Evolutionary conservation across 2,797 vertebrate species (phyloP).

Genomic region (Lycodopsis pacificus): DNA sequence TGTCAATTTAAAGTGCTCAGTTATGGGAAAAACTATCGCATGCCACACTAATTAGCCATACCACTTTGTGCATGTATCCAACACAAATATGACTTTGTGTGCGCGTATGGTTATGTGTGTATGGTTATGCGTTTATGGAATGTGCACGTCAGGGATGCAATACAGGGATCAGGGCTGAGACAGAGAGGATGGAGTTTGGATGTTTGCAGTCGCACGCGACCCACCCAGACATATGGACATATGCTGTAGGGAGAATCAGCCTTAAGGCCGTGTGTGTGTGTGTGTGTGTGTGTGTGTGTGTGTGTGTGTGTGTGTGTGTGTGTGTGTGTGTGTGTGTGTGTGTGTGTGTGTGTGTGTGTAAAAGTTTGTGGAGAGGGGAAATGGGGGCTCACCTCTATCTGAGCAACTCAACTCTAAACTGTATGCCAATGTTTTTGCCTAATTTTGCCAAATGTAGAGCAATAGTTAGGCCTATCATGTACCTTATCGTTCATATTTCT

Average conservation of each 20-base stretch:
- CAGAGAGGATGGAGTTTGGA: conserved; percentile 50
- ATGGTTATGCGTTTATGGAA: conserved; percentile 22
- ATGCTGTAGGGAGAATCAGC: conserved; percentile 59
- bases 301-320: conserved; percentile 1
- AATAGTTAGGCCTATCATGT: neutral
- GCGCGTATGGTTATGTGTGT: neutral
- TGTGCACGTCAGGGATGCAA: conserved; percentile 14
- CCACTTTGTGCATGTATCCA: conserved; percentile 2
- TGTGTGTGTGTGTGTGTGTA: neutral
- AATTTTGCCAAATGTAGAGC: neutral
- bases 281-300: conserved; percentile 46
- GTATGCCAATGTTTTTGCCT: neutral
- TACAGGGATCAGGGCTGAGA: conserved; percentile 62
- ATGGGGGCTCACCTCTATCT: conserved; percentile 19
- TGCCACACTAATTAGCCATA: conserved; percentile 8
- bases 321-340: neutral
- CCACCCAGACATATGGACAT: conserved; percentile 70
- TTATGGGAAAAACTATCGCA: neutral
- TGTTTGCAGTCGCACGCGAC: conserved; percentile 64
- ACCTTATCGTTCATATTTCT: neutral
- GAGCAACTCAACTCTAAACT: conserved; percentile 1
- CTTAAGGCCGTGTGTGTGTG: conserved; percentile 47
- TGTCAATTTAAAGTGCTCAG: conserved; percentile 8
- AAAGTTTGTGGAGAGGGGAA: conserved; percentile 24
- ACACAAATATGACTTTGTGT: neutral